These are phyloP conservation scores for Cromileptes altivelis DNA, from an alignment of 2,113 vertebrate species.

Conservation along the genomic window DNA sequence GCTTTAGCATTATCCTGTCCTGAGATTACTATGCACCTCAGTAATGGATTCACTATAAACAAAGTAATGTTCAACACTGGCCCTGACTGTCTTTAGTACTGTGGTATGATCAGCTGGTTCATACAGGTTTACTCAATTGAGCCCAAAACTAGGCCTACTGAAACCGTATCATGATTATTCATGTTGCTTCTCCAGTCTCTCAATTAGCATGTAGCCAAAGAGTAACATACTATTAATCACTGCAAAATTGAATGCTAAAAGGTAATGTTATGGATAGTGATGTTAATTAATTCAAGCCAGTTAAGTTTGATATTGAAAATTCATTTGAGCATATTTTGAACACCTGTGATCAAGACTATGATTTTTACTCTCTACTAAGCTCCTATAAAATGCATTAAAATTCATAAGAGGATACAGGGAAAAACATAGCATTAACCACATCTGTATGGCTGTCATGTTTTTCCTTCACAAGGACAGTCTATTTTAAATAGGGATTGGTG, in stretches of 20 bases:
- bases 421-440: background rate
- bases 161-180: background rate
- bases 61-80: too few relatives aligned
- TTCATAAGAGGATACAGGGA: background rate
- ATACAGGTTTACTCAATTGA: background rate
- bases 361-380: background rate
- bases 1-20: too few relatives aligned
- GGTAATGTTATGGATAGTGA: background rate
- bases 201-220: background rate
- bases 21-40: background rate
- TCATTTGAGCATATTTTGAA: background rate
- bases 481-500: background rate
- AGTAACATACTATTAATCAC: background rate
- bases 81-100: too few relatives aligned
- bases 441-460: background rate
- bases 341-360: background rate
- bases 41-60: background rate
- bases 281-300: background rate
- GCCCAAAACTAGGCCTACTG: background rate
- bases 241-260: background rate
- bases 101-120: background rate
- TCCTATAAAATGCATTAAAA: background rate
- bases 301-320: background rate
- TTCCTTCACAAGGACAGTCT: background rate
- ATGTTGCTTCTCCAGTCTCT: too few relatives aligned